phyloP scores from a whole-genome alignment of 1,140 invertebrate genomes.

The Lepidurus arcticus region DNA sequence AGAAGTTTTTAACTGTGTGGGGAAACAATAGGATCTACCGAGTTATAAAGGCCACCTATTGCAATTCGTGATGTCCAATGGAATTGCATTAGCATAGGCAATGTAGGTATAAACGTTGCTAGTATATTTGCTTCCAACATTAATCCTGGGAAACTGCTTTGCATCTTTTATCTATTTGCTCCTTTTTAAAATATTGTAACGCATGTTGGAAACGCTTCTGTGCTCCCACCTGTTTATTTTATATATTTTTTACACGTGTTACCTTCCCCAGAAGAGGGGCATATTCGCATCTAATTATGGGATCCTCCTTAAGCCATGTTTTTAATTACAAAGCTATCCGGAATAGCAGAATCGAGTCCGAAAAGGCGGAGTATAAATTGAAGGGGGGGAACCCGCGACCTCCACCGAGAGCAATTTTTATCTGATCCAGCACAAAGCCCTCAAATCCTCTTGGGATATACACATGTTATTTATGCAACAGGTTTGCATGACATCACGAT shows the following conservation, averaged over 20 bases:
- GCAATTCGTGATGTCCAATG: constrained; percentile 12
- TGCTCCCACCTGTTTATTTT: not conserved
- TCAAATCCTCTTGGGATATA: not conserved
- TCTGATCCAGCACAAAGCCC: constrained; percentile 11
- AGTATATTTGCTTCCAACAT: constrained; percentile 1
- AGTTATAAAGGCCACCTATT: constrained; percentile 14
- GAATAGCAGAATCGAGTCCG: not conserved
- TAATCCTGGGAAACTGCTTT: constrained; percentile 19
- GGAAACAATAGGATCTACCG: not conserved
- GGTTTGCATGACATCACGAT: constrained; percentile 21
- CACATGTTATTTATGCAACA: constrained; percentile 22
- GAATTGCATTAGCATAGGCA: constrained; percentile 18
- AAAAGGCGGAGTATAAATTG: constrained; percentile 16
- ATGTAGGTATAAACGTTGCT: constrained; percentile 3
- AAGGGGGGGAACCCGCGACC: not conserved
- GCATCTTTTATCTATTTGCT: constrained; percentile 19
- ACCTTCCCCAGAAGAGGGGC: not conserved
- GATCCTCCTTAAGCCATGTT: constrained; percentile 17
- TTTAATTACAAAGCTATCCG: constrained; percentile 8
- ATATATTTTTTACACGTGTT: not conserved
- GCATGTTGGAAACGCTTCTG: not conserved
- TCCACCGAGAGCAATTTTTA: not conserved
- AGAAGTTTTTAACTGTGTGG: not conserved
- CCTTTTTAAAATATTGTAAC: not conserved
- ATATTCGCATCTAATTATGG: constrained; percentile 22